Evolutionary conservation across 2,113 vertebrate species (phyloP), one percentile per base, ranked within the genome.

Genomic region (Platysternon megacephalum): DNA sequence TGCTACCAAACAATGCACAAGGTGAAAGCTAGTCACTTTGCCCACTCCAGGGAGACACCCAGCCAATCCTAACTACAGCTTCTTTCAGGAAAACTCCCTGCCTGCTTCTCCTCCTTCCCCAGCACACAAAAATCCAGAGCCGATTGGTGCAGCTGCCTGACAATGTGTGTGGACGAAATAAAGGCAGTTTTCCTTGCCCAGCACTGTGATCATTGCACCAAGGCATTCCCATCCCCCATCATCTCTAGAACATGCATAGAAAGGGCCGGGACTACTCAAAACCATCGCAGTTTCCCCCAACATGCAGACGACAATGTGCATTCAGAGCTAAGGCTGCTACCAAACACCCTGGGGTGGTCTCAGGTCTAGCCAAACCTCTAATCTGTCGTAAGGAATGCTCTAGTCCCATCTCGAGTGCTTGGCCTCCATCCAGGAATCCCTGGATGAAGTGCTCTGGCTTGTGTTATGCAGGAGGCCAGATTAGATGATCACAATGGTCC

Each of bases 61-160:
- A 87, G 29, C 85, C 88, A n/a, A 87, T 91, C 92, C 88, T 84
- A 89, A 89, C 1, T 96, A 61, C 48, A 22, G 93, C 79, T 74
- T 39, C 92, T 90, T 88, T 91, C 91, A 95, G 74, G 78, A 92
- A 46, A 78, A 85, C 85, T 61, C 79, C 49, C 79, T 91, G 32
- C 76, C 85, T 83, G 55, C 39, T 48, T 94, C 35, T 39, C 39
- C 53, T 85, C 82, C 58, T 94, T 87, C 32, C 1, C 55, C 44
- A 52, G 84, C 17, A 6, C 2, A 32, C 1, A 6, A 22, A 86
- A 89, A 93, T 1, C 35, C 52, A 68, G 49, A 24, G 52, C 51
- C 6, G 39, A 89, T 51, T 10, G 0, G 42, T 58, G 52, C 17
- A 28, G 16, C 3, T 86, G 78, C 42, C 2, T 39, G 53, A 68